Evolutionary conservation across 2,888 invertebrate genomes (phyloP).

Genomic region (Agriopis marginaria): DNA sequence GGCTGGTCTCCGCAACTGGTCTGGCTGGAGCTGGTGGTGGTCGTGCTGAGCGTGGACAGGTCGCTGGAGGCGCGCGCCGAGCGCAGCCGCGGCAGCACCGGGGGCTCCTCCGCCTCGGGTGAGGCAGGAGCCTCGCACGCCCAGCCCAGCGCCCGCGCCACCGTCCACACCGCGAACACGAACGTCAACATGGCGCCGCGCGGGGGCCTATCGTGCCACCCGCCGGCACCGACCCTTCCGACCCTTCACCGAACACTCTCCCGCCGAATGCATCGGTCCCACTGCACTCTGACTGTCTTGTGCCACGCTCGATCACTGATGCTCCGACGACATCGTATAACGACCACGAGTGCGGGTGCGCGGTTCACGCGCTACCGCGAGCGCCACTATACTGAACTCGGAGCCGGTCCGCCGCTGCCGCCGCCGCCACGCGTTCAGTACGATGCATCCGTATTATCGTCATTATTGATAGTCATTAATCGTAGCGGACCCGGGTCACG

Average conservation of each 20-base stretch:
- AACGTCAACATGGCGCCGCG: slow-evolving; percentile 84
- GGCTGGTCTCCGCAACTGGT: slow-evolving; percentile 77
- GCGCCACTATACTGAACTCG: slow-evolving; percentile 71
- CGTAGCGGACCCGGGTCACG: slow-evolving; percentile 55
- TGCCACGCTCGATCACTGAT: slow-evolving; percentile 54
- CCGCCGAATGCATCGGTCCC: slow-evolving; percentile 67
- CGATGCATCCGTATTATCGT: slow-evolving; percentile 72
- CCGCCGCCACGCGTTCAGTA: slow-evolving; percentile 64
- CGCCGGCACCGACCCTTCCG: slow-evolving; percentile 63
- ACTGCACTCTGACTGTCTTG: slow-evolving; percentile 59
- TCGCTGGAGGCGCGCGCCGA: slow-evolving; percentile 83
- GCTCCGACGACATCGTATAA: slow-evolving; percentile 51
- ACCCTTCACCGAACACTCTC: slow-evolving; percentile 64
- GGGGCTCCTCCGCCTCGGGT: slow-evolving; percentile 75
- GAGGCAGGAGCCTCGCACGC: slow-evolving; percentile 66
- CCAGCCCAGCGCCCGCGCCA: slow-evolving; percentile 87
- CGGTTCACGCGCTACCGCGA: slow-evolving; percentile 74
- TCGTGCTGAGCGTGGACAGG: slow-evolving; percentile 81
- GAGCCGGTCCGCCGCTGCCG: slow-evolving; percentile 54
- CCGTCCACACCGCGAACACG: slow-evolving; percentile 88
- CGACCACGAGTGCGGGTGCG: slow-evolving; percentile 68
- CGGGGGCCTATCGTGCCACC: slow-evolving; percentile 66
- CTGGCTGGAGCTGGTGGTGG: slow-evolving; percentile 82
- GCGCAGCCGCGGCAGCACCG: slow-evolving; percentile 77
- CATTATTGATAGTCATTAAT: slow-evolving; percentile 73